phyloP scores from a whole-genome alignment of 2,113 vertebrate genomes.

The Puma concolor region DNA sequence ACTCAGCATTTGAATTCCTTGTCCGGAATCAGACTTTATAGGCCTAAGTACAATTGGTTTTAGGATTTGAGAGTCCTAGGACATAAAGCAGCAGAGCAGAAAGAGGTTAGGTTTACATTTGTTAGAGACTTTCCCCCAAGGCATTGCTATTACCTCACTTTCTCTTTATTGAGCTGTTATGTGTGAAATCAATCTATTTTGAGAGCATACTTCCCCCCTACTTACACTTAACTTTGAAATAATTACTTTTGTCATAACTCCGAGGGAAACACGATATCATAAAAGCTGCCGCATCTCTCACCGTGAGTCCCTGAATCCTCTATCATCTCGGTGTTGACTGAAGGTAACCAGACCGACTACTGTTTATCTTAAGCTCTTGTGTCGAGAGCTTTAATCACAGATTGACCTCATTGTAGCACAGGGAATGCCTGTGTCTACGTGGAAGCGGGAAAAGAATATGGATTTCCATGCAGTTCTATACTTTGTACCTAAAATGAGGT shows the following conservation, averaged over 20 bases:
- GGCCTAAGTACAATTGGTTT: background rate
- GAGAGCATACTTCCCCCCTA: background rate
- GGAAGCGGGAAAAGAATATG: background rate
- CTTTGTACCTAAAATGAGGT: background rate
- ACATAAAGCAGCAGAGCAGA: background rate
- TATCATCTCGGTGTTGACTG: slow-evolving; percentile 10
- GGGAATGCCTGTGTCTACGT: rapidly evolving
- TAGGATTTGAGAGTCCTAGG: background rate
- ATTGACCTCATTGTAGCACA: background rate
- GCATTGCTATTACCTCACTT: rapidly evolving
- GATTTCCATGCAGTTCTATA: background rate
- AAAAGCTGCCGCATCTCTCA: background rate
- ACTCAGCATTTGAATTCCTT: background rate
- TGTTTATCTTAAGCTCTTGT: background rate
- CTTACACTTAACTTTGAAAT: background rate
- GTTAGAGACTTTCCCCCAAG: background rate
- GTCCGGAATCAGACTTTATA: background rate
- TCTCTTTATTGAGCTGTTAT: background rate
- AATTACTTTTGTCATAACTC: background rate
- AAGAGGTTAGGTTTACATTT: rapidly evolving
- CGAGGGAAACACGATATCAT: background rate
- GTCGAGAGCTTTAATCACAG: background rate
- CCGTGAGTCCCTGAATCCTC: rapidly evolving
- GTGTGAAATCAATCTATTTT: background rate
- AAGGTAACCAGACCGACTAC: background rate